These are phyloP conservation scores for Philypnodon macrostomus DNA, from an alignment of 2,797 vertebrate species.

Conservation along the genomic window DNA sequence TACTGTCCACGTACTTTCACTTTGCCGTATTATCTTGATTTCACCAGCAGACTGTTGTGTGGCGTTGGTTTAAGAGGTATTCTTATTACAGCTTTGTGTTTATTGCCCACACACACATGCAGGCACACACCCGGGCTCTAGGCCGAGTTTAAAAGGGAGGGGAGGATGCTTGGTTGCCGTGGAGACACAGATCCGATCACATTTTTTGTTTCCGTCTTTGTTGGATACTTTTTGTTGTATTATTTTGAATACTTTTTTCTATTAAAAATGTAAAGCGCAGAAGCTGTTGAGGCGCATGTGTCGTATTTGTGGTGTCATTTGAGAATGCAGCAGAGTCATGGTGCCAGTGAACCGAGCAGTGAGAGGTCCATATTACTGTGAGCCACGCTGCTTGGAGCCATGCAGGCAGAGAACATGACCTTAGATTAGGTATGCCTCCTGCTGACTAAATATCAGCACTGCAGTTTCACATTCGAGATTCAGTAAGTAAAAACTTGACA, in stretches of 20 bases:
- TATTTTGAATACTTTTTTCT: constrained; percentile 80
- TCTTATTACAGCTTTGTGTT: constrained; percentile 23
- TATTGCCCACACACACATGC: constrained; percentile 22
- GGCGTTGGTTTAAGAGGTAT: constrained; percentile 30
- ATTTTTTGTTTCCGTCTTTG: constrained; percentile 58
- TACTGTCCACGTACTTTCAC: constrained; percentile 25
- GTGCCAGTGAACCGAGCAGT: constrained; percentile 29
- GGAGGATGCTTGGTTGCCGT: constrained; percentile 53
- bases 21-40: constrained; percentile 33
- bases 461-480: constrained; percentile 5
- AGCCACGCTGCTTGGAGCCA: constrained; percentile 43
- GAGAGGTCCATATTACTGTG: constrained; percentile 50
- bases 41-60: constrained; percentile 51
- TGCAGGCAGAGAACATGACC: constrained; percentile 26
- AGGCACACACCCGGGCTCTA: constrained; percentile 22
- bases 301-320: constrained; percentile 15
- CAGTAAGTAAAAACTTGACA: not conserved
- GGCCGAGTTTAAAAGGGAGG: constrained; percentile 23
- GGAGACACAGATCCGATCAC: constrained; percentile 59
- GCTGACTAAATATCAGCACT: constrained; percentile 34
- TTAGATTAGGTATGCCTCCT: constrained; percentile 47
- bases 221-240: constrained; percentile 70
- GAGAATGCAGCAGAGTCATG: constrained; percentile 32
- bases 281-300: constrained; percentile 42
- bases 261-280: constrained; percentile 76